phyloP scores from a whole-genome alignment of 2,797 vertebrate genomes.

The Danionella dracula region DNA sequence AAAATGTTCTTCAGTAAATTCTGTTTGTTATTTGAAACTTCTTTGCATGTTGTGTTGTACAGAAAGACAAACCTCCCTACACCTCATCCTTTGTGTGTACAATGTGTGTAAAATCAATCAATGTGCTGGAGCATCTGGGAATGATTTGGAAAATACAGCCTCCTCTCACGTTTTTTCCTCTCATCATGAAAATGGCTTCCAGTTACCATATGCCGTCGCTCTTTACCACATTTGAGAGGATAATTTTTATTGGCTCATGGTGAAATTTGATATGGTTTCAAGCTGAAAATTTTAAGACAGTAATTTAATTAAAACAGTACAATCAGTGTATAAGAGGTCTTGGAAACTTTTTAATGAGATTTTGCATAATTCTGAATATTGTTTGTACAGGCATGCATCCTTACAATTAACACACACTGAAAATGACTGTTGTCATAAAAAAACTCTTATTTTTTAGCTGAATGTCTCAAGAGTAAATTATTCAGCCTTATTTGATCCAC shows the following conservation, averaged over 20 bases:
- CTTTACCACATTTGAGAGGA: not conserved
- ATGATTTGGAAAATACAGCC: not conserved
- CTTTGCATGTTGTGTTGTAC: not conserved
- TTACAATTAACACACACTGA: too few species aligned
- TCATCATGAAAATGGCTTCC: constrained; percentile 15
- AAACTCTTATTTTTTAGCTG: too few species aligned
- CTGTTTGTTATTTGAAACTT: constrained; percentile 1
- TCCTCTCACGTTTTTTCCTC: not conserved
- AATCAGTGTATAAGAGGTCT: too few species aligned
- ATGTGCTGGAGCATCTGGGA: constrained; percentile 33
- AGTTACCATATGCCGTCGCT: not conserved
- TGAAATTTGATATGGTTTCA: not conserved
- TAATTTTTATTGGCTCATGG: not conserved
- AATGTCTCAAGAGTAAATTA: too few species aligned
- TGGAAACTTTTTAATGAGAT: not conserved
- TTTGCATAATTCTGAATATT: too few species aligned
- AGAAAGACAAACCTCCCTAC: not conserved
- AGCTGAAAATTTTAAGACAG: not conserved
- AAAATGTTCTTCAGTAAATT: constrained; percentile 19
- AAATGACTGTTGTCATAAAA: too few species aligned
- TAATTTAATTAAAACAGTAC: too few species aligned
- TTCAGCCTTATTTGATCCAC: too few species aligned
- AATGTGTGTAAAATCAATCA: not conserved
- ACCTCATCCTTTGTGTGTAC: not conserved
- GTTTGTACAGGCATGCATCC: too few species aligned